phyloP scores from a whole-genome alignment of 2,888 invertebrate genomes.

The Lepas anatifera region DNA sequence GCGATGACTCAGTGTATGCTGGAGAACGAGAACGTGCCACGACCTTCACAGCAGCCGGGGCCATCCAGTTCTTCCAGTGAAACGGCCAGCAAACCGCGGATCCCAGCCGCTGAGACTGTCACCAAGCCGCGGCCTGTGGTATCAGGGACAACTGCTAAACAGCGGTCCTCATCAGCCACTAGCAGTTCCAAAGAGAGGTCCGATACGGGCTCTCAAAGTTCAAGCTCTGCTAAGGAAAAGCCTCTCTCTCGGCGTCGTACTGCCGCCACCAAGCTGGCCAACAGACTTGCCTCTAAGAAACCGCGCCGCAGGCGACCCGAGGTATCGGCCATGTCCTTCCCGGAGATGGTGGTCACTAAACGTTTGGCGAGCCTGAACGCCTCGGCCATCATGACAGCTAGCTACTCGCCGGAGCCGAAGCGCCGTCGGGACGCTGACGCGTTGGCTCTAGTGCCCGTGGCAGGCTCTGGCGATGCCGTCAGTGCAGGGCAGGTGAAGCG shows the following conservation, averaged over 20 bases:
- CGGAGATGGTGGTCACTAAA: slow-evolving; percentile 76
- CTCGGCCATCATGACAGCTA: slow-evolving; percentile 76
- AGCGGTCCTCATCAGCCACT: slow-evolving; percentile 33
- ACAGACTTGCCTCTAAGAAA: slow-evolving; percentile 12
- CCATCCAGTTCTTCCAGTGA: neutral
- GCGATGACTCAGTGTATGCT: slow-evolving; percentile 84
- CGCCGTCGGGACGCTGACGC: slow-evolving; percentile 13
- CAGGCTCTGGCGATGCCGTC: slow-evolving; percentile 16
- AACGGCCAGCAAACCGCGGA: slow-evolving; percentile 16
- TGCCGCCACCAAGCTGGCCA: neutral
- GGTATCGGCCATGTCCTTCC: slow-evolving; percentile 58
- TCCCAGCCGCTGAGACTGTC: slow-evolving; percentile 15
- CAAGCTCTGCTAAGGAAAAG: slow-evolving; percentile 16
- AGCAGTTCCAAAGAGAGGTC: slow-evolving; percentile 17
- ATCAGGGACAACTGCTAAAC: slow-evolving; percentile 38
- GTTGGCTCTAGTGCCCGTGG: slow-evolving; percentile 17
- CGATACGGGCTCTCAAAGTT: no score
- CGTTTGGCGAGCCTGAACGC: slow-evolving; percentile 86
- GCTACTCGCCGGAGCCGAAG: slow-evolving; percentile 40
- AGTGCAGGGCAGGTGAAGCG: slow-evolving; percentile 19
- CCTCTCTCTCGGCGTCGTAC: slow-evolving; percentile 17
- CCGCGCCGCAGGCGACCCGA: slow-evolving; percentile 26
- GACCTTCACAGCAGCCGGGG: neutral
- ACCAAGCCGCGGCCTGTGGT: slow-evolving; percentile 34
- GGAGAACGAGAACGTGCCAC: slow-evolving; percentile 53